These are phyloP conservation scores for Cinclus mexicanus DNA, from an alignment of 2,113 vertebrate genomes.

Conservation along the genomic window DNA sequence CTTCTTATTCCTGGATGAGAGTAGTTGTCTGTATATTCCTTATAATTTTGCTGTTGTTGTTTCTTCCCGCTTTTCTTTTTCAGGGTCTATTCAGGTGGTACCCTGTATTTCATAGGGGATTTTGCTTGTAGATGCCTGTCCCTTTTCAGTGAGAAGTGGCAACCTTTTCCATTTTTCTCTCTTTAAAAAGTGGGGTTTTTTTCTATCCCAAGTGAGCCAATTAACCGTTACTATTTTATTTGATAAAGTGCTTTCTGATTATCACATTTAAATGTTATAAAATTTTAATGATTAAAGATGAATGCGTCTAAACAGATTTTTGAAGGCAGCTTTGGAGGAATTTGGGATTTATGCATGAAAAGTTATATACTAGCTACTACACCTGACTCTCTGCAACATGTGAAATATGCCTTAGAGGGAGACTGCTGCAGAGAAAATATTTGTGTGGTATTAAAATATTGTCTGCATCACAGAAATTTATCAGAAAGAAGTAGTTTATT, in stretches of 20 bases:
- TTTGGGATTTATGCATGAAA: neutral
- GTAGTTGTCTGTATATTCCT: fast-evolving
- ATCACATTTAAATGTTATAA: neutral
- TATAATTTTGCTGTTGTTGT: neutral
- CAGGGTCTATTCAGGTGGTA: neutral
- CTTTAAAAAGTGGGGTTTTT: neutral
- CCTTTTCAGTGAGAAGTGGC: neutral
- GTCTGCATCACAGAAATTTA: neutral
- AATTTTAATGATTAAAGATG: neutral
- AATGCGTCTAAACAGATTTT: neutral
- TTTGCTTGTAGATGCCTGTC: neutral
- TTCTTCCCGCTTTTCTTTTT: neutral
- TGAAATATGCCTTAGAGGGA: neutral
- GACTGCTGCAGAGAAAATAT: neutral
- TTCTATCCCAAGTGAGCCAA: neutral
- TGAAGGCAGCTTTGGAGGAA: neutral
- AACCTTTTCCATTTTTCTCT: neutral
- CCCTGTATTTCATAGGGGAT: fast-evolving
- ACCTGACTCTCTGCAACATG: neutral
- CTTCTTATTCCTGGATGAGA: neutral
- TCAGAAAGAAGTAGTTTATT: neutral
- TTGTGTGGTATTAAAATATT: neutral
- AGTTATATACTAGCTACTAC: neutral
- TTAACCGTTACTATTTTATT: neutral
- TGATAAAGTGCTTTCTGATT: neutral